Percentiles rank a stretch among this genome's conserved stretches.
Evolutionary conservation across 2,797 vertebrate species (phyloP).

Genomic region (Catamblyrhynchus diadema): DNA sequence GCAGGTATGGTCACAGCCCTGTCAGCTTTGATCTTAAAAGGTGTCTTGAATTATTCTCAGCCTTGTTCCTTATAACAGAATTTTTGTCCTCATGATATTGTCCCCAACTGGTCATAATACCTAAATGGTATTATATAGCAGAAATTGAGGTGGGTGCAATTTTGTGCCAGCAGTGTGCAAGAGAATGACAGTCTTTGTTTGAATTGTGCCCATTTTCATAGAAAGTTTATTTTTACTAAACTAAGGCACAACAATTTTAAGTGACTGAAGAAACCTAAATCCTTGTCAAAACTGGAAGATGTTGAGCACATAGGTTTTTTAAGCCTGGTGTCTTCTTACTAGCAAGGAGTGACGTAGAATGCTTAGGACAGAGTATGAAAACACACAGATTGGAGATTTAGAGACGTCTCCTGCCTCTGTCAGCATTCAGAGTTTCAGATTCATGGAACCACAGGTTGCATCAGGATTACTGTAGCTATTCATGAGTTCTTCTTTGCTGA

Average conservation of each 20-base stretch:
- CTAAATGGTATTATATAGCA: background rate
- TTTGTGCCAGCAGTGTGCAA: background rate
- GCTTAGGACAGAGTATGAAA: background rate
- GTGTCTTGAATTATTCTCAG: background rate
- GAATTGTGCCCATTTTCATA: background rate
- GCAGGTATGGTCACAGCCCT: background rate
- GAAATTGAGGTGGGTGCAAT: background rate
- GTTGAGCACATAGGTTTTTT: background rate
- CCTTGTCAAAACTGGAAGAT: background rate
- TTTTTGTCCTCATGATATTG: background rate
- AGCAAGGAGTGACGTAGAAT: fast-evolving
- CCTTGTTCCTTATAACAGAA: background rate
- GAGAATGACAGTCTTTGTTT: background rate
- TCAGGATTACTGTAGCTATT: background rate
- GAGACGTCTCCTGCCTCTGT: background rate
- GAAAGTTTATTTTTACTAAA: background rate
- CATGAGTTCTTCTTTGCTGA: background rate
- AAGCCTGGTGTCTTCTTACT: background rate
- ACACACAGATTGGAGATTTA: background rate
- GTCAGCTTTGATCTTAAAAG: background rate
- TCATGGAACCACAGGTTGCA: background rate
- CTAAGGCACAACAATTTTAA: background rate
- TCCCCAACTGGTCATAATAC: background rate
- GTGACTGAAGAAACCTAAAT: background rate
- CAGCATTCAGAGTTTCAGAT: background rate